Evolutionary conservation across 2,888 invertebrate genomes (phyloP), one percentile per base, ranked within the genome.

Genomic region (Byasa hedistus): DNA sequence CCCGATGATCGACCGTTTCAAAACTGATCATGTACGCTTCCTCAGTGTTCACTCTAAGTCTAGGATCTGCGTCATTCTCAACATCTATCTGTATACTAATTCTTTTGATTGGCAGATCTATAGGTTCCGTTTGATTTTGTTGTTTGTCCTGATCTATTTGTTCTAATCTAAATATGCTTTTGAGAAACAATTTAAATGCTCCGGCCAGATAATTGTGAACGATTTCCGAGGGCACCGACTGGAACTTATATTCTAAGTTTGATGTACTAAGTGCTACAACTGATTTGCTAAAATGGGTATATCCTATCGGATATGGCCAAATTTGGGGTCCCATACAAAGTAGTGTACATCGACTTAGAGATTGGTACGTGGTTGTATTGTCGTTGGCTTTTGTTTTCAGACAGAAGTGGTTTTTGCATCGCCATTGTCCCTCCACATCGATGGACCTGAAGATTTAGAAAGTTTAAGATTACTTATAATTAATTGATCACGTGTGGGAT

Each of bases 231-330:
- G 86, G 89, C 24, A 82, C 70, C 0, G 85, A 79, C 61, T 82
- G 75, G 24, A 89, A 86, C 73, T 92, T 91, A 69, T 93, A 91
- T 68, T 92, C 89, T 0, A 95, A 76, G 69, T 92, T 93, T 21
- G 89, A 86, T 19, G 92, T 90, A 15, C 92, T 83, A 71, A 95
- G 89, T 32, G 91, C 86, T 19, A 94, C 86, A 10, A 94, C 91
- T 44, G 92, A 92, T 24, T 93, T 92, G 68, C 94, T 94, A 32
- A 94, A 93, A 39, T 90, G 82, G 0, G 94, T 92, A 64, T 93
- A 93, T 0, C 94, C 94, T n/a, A 95, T 95, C 1, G 96, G 96
- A 75, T 93, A 92, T 0, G 96, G 96, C 96, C 96, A 96, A 1
- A 96, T 84, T 71, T 95, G 94, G 5, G 93, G 92, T 21, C 93